These are phyloP conservation scores for Sceloporus tristichus DNA, from an alignment of 2,113 vertebrate genomes.

Conservation along the genomic window DNA sequence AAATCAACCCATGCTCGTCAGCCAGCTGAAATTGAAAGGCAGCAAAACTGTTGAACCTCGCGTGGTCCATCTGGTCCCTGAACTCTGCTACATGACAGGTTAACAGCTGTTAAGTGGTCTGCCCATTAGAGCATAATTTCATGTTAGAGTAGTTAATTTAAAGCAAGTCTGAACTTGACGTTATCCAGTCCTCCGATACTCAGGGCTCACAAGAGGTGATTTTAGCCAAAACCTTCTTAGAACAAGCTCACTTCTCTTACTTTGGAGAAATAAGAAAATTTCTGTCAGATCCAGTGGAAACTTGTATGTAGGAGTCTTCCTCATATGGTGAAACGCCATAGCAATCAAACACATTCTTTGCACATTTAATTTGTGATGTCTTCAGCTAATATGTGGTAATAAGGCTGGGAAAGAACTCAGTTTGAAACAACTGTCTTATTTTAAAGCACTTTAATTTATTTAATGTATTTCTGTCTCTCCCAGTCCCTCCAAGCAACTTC, in stretches of 20 bases:
- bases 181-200: not conserved
- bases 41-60: slow-evolving; percentile 15
- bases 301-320: not conserved
- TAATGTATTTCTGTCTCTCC: not conserved
- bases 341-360: not conserved
- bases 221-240: not conserved
- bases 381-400: not conserved
- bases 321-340: not conserved
- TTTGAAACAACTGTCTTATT: not conserved
- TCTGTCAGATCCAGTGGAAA: not conserved
- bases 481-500: not conserved
- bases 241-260: not conserved
- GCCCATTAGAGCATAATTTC: not conserved
- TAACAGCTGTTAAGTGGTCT: not conserved
- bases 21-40: slow-evolving; percentile 66
- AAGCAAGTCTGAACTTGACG: not conserved
- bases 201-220: not conserved
- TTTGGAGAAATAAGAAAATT: not conserved
- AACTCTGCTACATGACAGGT: slow-evolving; percentile 79
- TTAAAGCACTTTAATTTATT: not conserved
- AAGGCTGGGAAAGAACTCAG: not conserved
- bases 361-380: not conserved
- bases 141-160: not conserved
- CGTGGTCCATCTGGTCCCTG: slow-evolving; percentile 72
- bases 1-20: slow-evolving; percentile 77